Percentiles rank a stretch among this genome's conserved stretches.
phyloP scores from a whole-genome alignment of 2,113 vertebrate genomes.

The Pygoscelis antarcticus region DNA sequence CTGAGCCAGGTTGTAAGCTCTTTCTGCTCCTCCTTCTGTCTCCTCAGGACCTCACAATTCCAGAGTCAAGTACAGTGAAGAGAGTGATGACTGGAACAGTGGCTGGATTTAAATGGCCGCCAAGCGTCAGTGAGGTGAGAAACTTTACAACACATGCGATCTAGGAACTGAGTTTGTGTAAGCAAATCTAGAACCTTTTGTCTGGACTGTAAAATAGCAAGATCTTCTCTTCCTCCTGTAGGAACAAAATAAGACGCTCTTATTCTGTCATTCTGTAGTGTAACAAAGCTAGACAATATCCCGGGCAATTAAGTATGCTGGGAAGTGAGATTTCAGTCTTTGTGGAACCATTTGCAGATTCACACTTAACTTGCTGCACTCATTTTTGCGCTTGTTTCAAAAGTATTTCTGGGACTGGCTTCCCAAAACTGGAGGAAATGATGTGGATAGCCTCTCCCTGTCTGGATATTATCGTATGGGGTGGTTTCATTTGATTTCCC shows the following conservation, averaged over 20 bases:
- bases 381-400: background rate
- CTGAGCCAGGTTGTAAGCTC: background rate
- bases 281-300: background rate
- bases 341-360: background rate
- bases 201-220: background rate
- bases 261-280: background rate
- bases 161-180: background rate
- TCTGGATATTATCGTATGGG: background rate
- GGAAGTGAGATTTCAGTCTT: background rate
- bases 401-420: background rate
- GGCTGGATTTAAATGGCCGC: conserved; percentile 95
- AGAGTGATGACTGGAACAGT: conserved; percentile 90
- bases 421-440: background rate
- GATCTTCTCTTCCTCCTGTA: background rate
- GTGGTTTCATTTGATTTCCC: background rate
- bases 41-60: conserved; percentile 91
- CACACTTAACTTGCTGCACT: background rate
- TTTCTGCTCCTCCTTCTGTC: conserved; percentile 66
- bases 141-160: background rate
- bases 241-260: background rate
- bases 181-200: background rate
- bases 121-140: conserved; percentile 85
- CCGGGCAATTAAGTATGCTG: background rate
- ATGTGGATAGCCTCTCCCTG: background rate
- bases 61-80: conserved; percentile 93